phyloP scores from a whole-genome alignment of 2,888 invertebrate species.

The Drymonia ruficornis region DNA sequence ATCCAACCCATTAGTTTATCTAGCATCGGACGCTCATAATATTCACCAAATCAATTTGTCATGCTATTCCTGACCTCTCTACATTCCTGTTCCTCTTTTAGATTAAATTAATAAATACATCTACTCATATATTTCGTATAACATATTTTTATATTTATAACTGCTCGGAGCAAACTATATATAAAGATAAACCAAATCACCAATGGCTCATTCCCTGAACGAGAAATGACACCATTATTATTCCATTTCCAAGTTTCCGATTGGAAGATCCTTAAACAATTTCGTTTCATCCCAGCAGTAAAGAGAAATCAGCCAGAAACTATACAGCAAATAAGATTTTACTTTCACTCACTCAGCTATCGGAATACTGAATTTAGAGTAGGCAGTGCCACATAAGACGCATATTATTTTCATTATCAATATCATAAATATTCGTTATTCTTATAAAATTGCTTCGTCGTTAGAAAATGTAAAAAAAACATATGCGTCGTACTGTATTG shows the following conservation, averaged over 20 bases:
- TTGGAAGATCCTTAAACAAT: neutral
- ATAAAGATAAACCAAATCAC: neutral
- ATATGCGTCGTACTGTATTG: neutral
- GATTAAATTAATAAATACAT: no score
- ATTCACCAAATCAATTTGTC: no score
- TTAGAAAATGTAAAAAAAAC: no score
- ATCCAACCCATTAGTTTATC: no score
- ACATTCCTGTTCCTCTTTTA: no score
- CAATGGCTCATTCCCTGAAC: neutral
- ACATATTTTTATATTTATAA: no score
- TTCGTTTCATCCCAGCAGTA: neutral
- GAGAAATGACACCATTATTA: neutral
- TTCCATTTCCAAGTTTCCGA: neutral
- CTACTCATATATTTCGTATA: no score
- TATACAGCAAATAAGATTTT: conserved; percentile 2
- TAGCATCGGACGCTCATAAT: no score
- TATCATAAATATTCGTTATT: neutral
- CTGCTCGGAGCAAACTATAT: no score
- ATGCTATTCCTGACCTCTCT: no score
- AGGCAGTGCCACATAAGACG: neutral
- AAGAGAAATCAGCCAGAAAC: neutral
- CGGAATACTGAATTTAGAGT: conserved; percentile 8
- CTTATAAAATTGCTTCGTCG: neutral
- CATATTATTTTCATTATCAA: conserved; percentile 9
- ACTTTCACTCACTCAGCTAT: neutral